Base-by-base conservation (phyloP, 64 coral and sea anemone genomes). In the Acropora tenuis region DNA sequence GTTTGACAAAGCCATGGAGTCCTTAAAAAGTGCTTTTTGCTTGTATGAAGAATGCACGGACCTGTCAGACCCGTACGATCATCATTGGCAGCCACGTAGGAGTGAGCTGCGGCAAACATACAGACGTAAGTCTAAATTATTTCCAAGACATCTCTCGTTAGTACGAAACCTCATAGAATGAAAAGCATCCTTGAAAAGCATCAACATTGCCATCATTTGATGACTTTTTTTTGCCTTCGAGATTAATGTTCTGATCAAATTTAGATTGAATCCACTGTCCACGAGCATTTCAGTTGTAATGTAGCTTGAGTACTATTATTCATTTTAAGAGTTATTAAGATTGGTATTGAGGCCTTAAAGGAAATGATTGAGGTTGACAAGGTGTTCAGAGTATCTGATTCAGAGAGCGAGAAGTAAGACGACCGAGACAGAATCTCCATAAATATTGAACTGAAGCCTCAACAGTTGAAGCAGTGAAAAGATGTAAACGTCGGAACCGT, bases 371-470 rank as follows among this genome's bases (percentile, higher is more conserved):
- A 73, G n/a, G 71, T 73, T n/a, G 71, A 73, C 41, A 20, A 73
- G 41, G 71, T 73, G 71, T 73, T 73, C 71, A 73, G 71, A 73
- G 71, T 73, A 42, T 73, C 71, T 73, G 71, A 73, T 73, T n/a
- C 30, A 42, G 41, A 42, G n/a, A 42, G 41, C 41, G 71, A 73
- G 41, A 5, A 30, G n/a, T 73, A 73, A 73, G 71, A 73, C 71
- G 41, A 73, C n/a, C 7, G n/a, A 73, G n/a, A 41, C 8, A 73
- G 67, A n/a, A 20, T 20, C 71, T 41, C 8, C 18, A 42, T 42
- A 73, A 73, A 30, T 63, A 63, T 12, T 63, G 59, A 63, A 63
- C 1, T 73, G n/a, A 73, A 73, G n/a, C n/a, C 71, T 73, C n/a
- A 73, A 73, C 9, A 73, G 71, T 63, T 63, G 8, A 63, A 63